These are phyloP conservation scores for Kryptopterus vitreolus DNA, from an alignment of 2,797 vertebrate genomes.

Conservation along the genomic window DNA sequence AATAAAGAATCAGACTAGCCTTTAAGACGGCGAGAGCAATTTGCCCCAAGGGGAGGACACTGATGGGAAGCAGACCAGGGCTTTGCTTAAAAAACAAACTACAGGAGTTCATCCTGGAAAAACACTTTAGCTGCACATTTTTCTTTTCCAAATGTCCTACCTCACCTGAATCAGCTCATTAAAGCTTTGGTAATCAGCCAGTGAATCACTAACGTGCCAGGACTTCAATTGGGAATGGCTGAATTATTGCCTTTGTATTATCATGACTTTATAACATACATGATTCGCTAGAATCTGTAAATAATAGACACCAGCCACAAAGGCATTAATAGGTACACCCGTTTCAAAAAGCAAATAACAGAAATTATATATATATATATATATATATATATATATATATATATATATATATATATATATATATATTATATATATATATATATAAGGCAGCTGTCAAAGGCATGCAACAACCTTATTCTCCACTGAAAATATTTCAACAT, in stretches of 20 bases:
- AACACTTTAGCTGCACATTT: conserved; percentile 9
- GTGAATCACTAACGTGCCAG: conserved; percentile 13
- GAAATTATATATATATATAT: not conserved
- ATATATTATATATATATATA: not conserved
- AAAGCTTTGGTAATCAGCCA: conserved; percentile 20
- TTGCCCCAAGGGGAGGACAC: not conserved
- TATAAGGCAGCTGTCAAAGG: not conserved
- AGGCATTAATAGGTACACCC: not conserved
- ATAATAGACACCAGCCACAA: not conserved
- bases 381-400: not conserved
- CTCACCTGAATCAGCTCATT: conserved; percentile 34
- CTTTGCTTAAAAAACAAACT: conserved; percentile 16
- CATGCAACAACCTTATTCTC: too few species aligned
- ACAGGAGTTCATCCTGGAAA: conserved; percentile 4
- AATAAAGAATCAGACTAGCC: conserved; percentile 5
- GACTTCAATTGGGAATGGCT: not conserved
- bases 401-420: not conserved
- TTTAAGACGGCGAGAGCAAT: not conserved
- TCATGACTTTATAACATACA: not conserved
- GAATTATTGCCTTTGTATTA: conserved; percentile 8
- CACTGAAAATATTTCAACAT: too few species aligned
- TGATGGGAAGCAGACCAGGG: conserved; percentile 18
- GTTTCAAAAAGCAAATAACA: not conserved
- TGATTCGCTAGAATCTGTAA: too few species aligned
- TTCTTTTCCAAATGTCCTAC: not conserved